Evolutionary conservation across 2,113 vertebrate species (phyloP).

Genomic region (Dasypus novemcinctus): DNA sequence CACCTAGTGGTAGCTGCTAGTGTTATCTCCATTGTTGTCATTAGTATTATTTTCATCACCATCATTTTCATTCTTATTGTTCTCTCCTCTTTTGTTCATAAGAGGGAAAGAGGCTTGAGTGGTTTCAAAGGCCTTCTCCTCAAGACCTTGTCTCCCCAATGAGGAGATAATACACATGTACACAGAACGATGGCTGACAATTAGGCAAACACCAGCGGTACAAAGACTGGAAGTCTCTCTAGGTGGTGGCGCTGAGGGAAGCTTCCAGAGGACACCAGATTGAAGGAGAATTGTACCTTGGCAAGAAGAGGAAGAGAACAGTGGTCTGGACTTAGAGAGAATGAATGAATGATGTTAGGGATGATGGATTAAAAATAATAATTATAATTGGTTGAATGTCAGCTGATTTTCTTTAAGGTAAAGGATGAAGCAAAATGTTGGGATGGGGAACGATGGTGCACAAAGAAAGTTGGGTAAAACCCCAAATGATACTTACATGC

Average conservation of each 20-base stretch:
- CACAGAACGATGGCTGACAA: no score
- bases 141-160: background rate
- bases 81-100: background rate
- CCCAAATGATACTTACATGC: background rate
- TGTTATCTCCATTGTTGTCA: fast-evolving
- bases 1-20: fast-evolving
- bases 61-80: background rate
- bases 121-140: background rate
- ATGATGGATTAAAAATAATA: background rate
- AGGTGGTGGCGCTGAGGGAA: fast-evolving
- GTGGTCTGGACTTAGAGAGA: background rate
- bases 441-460: background rate
- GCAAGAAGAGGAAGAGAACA: background rate
- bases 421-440: background rate
- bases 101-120: background rate
- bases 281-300: background rate
- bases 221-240: background rate
- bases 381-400: background rate
- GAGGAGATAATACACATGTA: background rate
- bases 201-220: fast-evolving
- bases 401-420: background rate
- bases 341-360: background rate
- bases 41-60: background rate
- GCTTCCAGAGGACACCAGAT: background rate
- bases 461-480: background rate